Conservation (phyloP, 2,888 invertebrate genomes). For the Antitype chi region DNA sequence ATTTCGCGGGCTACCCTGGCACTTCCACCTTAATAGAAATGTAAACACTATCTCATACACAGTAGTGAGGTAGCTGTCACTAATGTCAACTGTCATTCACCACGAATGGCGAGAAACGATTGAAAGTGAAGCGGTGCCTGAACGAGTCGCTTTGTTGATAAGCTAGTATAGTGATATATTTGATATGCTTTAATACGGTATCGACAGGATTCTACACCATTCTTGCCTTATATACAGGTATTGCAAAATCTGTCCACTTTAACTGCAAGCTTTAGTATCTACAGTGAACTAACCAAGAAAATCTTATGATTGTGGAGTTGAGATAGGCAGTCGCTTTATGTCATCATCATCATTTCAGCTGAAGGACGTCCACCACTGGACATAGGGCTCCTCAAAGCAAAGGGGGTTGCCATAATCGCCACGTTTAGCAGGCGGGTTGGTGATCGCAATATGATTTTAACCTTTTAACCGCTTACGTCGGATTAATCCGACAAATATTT, state of each 20-base stretch:
- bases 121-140: neutral
- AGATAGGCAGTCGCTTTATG: no score
- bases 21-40: no score
- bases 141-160: neutral
- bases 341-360: no score
- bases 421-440: no score
- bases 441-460: no score
- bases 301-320: neutral
- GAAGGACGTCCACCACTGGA: no score
- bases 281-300: neutral
- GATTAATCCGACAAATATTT: no score
- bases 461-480: no score
- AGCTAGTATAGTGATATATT: neutral
- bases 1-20: no score
- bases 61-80: neutral
- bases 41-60: neutral
- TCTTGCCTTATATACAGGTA: neutral
- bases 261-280: neutral
- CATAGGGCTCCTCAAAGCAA: no score
- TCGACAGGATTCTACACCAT: neutral
- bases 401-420: no score
- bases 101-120: neutral
- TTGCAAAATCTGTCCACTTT: neutral
- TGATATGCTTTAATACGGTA: neutral
- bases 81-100: neutral